A percentile compares a stretch with the other conserved stretches of the same genome.
Evolutionary conservation across 2,113 vertebrate genomes (phyloP).

Genomic region (Argyrosomus japonicus): DNA sequence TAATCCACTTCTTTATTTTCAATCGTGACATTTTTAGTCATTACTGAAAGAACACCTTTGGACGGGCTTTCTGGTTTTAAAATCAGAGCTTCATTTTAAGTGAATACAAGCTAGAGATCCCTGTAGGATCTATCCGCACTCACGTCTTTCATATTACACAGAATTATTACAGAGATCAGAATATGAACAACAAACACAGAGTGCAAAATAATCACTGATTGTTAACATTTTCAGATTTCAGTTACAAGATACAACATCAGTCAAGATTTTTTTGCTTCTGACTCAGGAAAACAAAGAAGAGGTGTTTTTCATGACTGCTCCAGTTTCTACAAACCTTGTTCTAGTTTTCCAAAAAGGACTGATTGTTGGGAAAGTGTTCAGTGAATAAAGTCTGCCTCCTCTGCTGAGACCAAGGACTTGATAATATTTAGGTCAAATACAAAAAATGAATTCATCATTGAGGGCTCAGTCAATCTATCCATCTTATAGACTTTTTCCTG

Average conservation of each 20-base stretch:
- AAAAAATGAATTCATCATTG: conserved; percentile 1
- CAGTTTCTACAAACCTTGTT: conserved; percentile 40
- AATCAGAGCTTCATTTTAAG: too few relatives aligned
- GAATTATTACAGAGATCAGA: background rate
- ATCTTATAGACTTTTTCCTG: background rate
- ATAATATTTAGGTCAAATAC: conserved; percentile 28
- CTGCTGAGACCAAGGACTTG: conserved; percentile 4
- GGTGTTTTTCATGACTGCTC: conserved; percentile 8
- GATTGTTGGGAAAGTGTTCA: conserved; percentile 10
- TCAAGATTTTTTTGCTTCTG: background rate
- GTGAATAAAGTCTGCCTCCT: conserved; percentile 33
- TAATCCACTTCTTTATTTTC: too few relatives aligned
- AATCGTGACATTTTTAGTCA: too few relatives aligned
- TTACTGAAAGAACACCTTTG: too few relatives aligned
- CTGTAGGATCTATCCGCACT: too few relatives aligned
- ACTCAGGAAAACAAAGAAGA: background rate
- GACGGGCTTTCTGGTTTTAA: too few relatives aligned
- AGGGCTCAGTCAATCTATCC: background rate
- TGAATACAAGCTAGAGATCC: too few relatives aligned
- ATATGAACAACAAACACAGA: background rate
- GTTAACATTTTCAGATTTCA: background rate
- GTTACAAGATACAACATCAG: background rate
- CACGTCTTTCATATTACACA: too few relatives aligned
- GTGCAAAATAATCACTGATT: background rate
- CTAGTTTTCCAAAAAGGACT: conserved; percentile 34